Evolutionary conservation across 92 coral and sea anemone genomes (phyloP), one percentile per base, ranked within the genome.

Genomic region (Parazoanthus atlanticus): DNA sequence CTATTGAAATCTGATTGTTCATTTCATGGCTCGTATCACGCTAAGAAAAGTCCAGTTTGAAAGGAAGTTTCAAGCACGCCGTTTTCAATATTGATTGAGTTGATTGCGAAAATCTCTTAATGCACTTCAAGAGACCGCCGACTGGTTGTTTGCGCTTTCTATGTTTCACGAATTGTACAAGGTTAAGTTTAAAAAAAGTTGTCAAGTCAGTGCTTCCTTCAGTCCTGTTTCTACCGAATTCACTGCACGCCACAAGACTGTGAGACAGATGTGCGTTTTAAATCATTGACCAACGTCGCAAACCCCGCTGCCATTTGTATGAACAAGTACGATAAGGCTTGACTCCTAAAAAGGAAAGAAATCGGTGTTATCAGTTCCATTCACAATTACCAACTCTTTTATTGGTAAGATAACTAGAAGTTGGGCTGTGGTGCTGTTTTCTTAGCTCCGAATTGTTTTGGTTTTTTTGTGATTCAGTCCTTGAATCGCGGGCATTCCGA

Each of bases 1-100:
- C 87, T 46, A 67, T 84, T 46, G 67, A 84, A 83, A 84, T 28
- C 9, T 46, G 64, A 84, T 84, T 84, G 79, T 84, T 84, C 87
- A 70, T 56, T 84, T 84, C 74, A 40, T 17, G 86, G 76, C 16
- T 33, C 16, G 75, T 3, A 61, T 82, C 86, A 82, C 86, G 61
- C 64, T 12, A 75, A 71, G 43, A 36, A 73, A 70, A 10, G 33
- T 82, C 25, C 72, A 83, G 25, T 23, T 66, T 82, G 15, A 82
- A 66, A 16, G 61, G 26, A 67, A 28, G n/a, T 29, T 28, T 46
- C 67, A 15, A 1, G 64, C 66, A 65, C 64, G 61, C 41, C 19
- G 74, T 52, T 31, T 70, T 43, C 66, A 36, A 65, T n/a, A 6
- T 65, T 49, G 26, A 46, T 54, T 84, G 78, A 28, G 64, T 71